phyloP scores from a whole-genome alignment of 2,888 invertebrate species.

The Nomada goodeniana region DNA sequence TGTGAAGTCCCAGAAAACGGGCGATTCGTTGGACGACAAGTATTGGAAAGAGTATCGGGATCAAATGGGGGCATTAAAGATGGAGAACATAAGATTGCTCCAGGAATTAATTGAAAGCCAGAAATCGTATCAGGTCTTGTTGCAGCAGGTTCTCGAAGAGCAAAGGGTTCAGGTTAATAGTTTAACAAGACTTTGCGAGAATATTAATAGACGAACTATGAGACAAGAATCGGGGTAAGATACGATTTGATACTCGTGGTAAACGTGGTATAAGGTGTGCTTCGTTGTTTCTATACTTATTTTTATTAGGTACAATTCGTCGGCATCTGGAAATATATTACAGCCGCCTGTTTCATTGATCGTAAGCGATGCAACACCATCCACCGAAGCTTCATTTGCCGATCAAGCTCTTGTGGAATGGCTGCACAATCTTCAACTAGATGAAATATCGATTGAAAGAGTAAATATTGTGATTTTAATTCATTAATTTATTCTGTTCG shows the following conservation, averaged over 20 bases:
- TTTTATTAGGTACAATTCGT: slow-evolving; percentile 73
- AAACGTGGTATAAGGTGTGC: neutral
- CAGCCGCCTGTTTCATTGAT: slow-evolving; percentile 73
- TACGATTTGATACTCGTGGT: neutral
- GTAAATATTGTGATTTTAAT: slow-evolving; percentile 78
- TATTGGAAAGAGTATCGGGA: slow-evolving; percentile 84
- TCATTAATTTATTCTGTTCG: neutral
- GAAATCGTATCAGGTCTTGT: slow-evolving; percentile 89
- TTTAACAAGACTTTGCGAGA: slow-evolving; percentile 85
- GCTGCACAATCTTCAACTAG: slow-evolving; percentile 89
- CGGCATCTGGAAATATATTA: slow-evolving; percentile 64
- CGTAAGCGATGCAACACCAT: slow-evolving; percentile 78
- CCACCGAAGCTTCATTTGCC: slow-evolving; percentile 67
- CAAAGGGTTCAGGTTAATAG: slow-evolving; percentile 88
- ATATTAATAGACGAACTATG: slow-evolving; percentile 74
- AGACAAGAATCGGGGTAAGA: slow-evolving; percentile 76
- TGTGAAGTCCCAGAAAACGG: slow-evolving; percentile 86
- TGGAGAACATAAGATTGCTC: slow-evolving; percentile 87
- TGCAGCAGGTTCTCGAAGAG: slow-evolving; percentile 90
- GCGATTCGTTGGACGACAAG: slow-evolving; percentile 83
- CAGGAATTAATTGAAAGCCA: slow-evolving; percentile 92
- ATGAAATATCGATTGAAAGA: slow-evolving; percentile 88
- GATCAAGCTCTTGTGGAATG: slow-evolving; percentile 89
- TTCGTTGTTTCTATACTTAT: slow-evolving; percentile 5
- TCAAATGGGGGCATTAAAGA: slow-evolving; percentile 83